These are phyloP conservation scores for Anagrus nilaparvatae DNA, from an alignment of 1,140 invertebrate species.

Conservation along the genomic window DNA sequence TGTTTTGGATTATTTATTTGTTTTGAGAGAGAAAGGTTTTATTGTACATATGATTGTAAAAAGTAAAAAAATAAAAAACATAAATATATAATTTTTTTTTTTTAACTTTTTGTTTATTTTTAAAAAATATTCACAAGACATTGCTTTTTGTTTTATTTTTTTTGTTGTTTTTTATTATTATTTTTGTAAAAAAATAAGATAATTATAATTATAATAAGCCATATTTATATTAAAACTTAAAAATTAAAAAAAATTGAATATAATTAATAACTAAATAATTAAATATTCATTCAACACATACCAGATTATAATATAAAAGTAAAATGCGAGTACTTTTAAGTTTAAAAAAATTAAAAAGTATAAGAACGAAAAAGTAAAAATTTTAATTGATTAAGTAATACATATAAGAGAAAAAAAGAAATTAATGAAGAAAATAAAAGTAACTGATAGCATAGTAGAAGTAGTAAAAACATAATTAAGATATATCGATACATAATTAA, in stretches of 20 bases:
- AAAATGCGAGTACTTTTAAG: conserved; percentile 14
- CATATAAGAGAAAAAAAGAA: conserved; percentile 14
- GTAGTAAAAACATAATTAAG: conserved; percentile 13
- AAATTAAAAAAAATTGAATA: conserved; percentile 11
- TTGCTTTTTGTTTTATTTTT: too few species aligned
- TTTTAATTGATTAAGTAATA: conserved; percentile 11
- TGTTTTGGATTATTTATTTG: too few species aligned
- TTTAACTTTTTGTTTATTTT: too few species aligned
- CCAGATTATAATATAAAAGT: conserved; percentile 14
- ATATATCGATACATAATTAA: conserved; percentile 12
- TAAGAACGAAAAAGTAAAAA: conserved; percentile 13
- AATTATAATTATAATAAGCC: too few species aligned
- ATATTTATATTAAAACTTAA: too few species aligned
- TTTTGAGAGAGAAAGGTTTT: too few species aligned
- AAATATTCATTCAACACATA: conserved; percentile 13
- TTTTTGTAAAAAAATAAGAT: too few species aligned
- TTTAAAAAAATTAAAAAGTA: conserved; percentile 14
- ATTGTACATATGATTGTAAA: too few species aligned
- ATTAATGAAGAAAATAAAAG: conserved; percentile 10
- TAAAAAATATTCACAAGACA: too few species aligned
- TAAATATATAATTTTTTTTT: too few species aligned
- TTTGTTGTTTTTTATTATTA: too few species aligned
- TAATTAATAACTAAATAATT: conserved; percentile 10
- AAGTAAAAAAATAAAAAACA: too few species aligned
- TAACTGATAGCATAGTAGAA: conserved; percentile 19